Evolutionary conservation across 2,888 invertebrate species (phyloP).

Genomic region (Magallana nippona): DNA sequence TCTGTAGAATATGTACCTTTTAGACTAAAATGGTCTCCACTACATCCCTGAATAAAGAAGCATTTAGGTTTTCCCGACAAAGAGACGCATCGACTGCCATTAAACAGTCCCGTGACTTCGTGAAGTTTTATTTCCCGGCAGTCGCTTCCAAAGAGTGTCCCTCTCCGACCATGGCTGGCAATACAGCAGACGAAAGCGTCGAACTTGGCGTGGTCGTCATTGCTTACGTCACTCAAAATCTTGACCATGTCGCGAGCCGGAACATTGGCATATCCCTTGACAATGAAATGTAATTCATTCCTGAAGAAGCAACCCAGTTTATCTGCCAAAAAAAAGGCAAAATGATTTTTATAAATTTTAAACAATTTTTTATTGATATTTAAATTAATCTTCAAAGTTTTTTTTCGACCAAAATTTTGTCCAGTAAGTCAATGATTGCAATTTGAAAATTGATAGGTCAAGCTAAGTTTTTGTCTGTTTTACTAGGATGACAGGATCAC

Average conservation of each 20-base stretch:
- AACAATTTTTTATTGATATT: too few species aligned
- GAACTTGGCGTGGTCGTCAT: conserved; percentile 17
- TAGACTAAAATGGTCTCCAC: conserved; percentile 6
- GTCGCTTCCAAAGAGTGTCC: conserved; percentile 37
- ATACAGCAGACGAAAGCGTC: conserved; percentile 34
- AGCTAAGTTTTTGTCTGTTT: too few species aligned
- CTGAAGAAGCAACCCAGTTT: conserved; percentile 20
- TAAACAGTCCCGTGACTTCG: conserved; percentile 13
- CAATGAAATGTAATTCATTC: conserved; percentile 32
- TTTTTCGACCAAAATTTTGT: too few species aligned
- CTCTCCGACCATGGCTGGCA: conserved; percentile 28
- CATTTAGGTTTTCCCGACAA: conserved; percentile 42
- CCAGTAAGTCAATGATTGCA: too few species aligned
- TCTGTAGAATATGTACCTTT: background rate
- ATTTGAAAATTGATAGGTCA: too few species aligned
- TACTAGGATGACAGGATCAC: too few species aligned
- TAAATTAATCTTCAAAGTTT: too few species aligned
- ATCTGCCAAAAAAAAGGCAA: background rate
- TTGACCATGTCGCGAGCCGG: conserved; percentile 29
- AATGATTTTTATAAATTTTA: background rate
- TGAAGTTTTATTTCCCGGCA: conserved; percentile 26
- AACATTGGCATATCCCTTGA: conserved; percentile 6
- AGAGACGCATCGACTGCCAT: conserved; percentile 1
- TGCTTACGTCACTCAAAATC: conserved; percentile 21
- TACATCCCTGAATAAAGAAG: conserved; percentile 35